Evolutionary conservation across 2,888 invertebrate species (phyloP).

Genomic region (Odontothrips loti): DNA sequence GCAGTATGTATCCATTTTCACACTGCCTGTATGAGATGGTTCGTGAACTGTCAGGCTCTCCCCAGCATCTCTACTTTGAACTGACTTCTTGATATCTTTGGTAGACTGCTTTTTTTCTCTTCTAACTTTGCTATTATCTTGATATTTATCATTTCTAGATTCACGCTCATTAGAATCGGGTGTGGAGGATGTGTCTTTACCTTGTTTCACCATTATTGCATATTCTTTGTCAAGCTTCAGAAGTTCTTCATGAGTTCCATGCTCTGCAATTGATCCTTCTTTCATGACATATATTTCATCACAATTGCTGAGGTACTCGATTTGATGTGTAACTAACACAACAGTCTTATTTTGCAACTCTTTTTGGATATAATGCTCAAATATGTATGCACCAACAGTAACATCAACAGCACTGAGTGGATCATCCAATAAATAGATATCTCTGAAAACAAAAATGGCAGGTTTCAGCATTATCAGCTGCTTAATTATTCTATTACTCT

Average conservation of each 20-base stretch:
- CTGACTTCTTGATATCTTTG: background rate
- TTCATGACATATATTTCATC: conserved; percentile 56
- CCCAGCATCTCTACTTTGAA: conserved; percentile 9
- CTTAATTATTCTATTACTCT: too few relatives aligned
- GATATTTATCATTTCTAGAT: background rate
- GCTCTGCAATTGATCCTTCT: conserved; percentile 53
- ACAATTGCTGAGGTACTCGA: conserved; percentile 57
- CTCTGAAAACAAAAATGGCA: conserved; percentile 43
- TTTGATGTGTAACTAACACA: conserved; percentile 59
- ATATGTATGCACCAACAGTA: conserved; percentile 52
- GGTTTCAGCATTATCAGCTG: background rate
- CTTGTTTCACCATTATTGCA: conserved; percentile 42
- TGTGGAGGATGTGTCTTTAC: conserved; percentile 33
- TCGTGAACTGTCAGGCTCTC: conserved; percentile 43
- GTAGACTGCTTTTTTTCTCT: too few relatives aligned
- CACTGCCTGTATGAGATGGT: conserved; percentile 33
- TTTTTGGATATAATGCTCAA: conserved; percentile 51
- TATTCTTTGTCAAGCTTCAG: conserved; percentile 46
- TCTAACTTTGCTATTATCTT: background rate
- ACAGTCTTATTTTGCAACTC: conserved; percentile 53
- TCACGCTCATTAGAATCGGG: conserved; percentile 19
- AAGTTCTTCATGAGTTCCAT: conserved; percentile 54
- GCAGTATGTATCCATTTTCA: conserved; percentile 48
- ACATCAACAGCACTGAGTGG: conserved; percentile 55
- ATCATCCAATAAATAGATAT: conserved; percentile 57